A percentile compares a stretch with the other conserved stretches of the same genome.
phyloP scores from a whole-genome alignment of 2,888 invertebrate species.

The Platypus cylindrus region DNA sequence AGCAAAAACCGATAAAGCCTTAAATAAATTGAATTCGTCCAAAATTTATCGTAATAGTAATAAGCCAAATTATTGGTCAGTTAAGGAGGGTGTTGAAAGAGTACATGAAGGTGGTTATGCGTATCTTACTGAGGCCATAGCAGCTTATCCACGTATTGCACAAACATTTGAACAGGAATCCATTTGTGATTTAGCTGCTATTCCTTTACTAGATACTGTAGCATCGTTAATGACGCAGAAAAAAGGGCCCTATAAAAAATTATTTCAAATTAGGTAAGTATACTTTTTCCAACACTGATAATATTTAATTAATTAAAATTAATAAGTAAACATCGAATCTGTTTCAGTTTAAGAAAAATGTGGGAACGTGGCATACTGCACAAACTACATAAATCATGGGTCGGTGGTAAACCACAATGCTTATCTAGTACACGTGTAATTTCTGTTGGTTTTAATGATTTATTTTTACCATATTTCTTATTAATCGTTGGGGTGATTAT shows the following conservation, averaged over 20 bases:
- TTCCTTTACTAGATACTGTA: conserved; percentile 27
- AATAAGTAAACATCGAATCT: background rate
- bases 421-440: conserved; percentile 21
- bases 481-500: conserved; percentile 19
- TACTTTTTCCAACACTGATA: background rate
- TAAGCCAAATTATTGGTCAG: conserved; percentile 16
- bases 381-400: conserved; percentile 22
- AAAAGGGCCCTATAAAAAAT: conserved; percentile 28
- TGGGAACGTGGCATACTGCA: conserved; percentile 18
- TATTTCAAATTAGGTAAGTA: conserved; percentile 25
- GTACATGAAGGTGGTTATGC: conserved; percentile 40
- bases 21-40: too few species aligned
- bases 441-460: conserved; percentile 21
- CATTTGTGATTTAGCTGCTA: conserved; percentile 37
- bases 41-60: too few species aligned
- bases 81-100: conserved; percentile 31
- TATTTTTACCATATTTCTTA: conserved; percentile 25
- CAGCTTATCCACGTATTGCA: conserved; percentile 31
- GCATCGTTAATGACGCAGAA: conserved; percentile 31
- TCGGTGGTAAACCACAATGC: conserved; percentile 23
- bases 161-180: conserved; percentile 35
- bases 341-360: conserved; percentile 25
- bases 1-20: too few species aligned
- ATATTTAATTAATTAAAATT: background rate
- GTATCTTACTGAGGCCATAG: conserved; percentile 38